Evolutionary conservation across 1,140 invertebrate species (phyloP), one percentile per base, ranked within the genome.

Genomic region (Monochamus saltuarius): DNA sequence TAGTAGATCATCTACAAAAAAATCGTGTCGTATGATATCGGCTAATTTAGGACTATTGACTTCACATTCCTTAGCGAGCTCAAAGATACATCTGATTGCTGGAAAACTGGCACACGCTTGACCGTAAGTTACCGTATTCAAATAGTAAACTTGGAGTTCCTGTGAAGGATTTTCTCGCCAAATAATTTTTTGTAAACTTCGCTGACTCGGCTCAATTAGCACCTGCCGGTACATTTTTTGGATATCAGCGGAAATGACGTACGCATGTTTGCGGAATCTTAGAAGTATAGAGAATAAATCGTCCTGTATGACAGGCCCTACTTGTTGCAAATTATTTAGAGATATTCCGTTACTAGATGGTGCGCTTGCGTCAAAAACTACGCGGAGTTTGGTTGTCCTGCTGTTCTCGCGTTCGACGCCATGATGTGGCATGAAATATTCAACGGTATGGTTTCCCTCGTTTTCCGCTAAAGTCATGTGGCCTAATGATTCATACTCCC

Each of bases 1-100:
- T 2, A 80, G 47, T 16, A 77, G 51, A 66, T 82, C 78, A 55
- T 82, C 79, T 3, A 80, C 74, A 59, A 50, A 62, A 42, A 62
- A 56, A 53, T 58, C 37, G 4, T n/a, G 16, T 13, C 13, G 8
- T 13, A 62, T 62, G 0, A 58, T 58, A 14, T 22, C 17, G 3
- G 45, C 10, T 22, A 36, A 14, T 7, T 29, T 36, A 2, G 46
- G 55, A 19, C 29, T 35, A 29, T 38, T 29, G 22, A 6, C 22
- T 17, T 55, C 9, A 38, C n/a, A 16, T 29, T 57, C 43, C 11
- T 4, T 4, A 8, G 54, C 43, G 35, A 57, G 34, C 52, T 62
- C 34, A 34, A 36, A 14, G 14, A 64, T 11, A 39, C 53, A 43
- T 11, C 63, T 22, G 1, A 64, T 66, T 0, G 69, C 65, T 1